Percentiles rank a stretch among this genome's conserved stretches.
These are phyloP conservation scores for Himalopsyche japonica DNA, from an alignment of 2,888 invertebrate species.

Conservation along the genomic window DNA sequence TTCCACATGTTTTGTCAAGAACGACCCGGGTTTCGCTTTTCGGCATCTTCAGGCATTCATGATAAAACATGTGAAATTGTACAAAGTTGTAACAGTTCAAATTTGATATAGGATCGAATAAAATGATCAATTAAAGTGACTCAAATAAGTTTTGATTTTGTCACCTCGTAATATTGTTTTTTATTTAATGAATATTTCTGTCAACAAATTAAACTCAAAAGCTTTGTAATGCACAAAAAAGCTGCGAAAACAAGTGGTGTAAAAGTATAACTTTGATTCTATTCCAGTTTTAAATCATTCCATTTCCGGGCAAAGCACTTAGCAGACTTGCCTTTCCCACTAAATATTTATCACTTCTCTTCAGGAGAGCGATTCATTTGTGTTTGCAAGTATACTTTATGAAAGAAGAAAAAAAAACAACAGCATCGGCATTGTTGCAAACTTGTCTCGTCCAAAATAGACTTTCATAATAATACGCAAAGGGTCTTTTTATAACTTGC, in stretches of 20 bases:
- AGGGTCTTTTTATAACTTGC: not conserved
- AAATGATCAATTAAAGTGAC: too few species aligned
- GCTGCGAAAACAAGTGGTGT: not conserved
- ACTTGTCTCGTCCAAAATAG: not conserved
- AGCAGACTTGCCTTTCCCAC: not conserved
- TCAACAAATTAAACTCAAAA: not conserved
- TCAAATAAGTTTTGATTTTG: too few species aligned
- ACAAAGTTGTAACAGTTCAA: too few species aligned
- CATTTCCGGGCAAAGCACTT: not conserved
- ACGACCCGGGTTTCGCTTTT: too few species aligned
- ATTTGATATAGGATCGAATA: too few species aligned
- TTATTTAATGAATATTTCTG: too few species aligned
- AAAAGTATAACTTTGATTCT: not conserved
- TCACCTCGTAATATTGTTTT: too few species aligned
- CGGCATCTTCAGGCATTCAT: too few species aligned
- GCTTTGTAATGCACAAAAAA: not conserved
- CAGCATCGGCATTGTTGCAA: not conserved
- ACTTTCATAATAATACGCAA: not conserved
- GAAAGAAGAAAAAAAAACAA: not conserved
- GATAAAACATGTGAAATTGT: too few species aligned
- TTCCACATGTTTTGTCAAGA: too few species aligned
- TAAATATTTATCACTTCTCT: not conserved
- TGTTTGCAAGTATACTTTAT: not conserved
- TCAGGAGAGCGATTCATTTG: not conserved
- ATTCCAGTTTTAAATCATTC: not conserved